Evolutionary conservation across 1,140 invertebrate species (phyloP).

Genomic region (Drosophila athabasca): DNA sequence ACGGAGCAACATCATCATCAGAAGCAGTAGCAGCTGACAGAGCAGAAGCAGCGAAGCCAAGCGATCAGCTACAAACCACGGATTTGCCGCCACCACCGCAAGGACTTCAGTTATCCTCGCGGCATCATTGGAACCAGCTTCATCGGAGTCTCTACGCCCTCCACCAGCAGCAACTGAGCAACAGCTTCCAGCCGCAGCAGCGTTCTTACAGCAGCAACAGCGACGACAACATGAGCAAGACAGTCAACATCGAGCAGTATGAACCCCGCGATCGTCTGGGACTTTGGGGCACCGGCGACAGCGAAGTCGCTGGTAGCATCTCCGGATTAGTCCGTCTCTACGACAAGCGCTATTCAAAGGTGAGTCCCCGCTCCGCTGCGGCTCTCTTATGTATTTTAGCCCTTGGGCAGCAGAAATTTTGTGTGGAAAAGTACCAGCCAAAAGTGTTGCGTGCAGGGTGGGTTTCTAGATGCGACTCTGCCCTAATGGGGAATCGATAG

Average conservation of each 20-base stretch:
- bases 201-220: constrained; percentile 44
- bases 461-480: constrained; percentile 22
- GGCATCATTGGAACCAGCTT: constrained; percentile 63
- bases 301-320: constrained; percentile 64
- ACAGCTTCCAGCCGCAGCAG: constrained; percentile 10
- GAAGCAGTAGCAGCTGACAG: constrained; percentile 14
- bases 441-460: constrained; percentile 41
- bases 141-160: constrained; percentile 61
- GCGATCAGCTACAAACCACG: neutral
- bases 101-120: constrained; percentile 60
- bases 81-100: constrained; percentile 36
- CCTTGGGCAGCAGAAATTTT: too few relatives aligned
- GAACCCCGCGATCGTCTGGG: constrained; percentile 69
- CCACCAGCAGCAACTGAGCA: constrained; percentile 38
- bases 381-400: too few relatives aligned
- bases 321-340: constrained; percentile 67
- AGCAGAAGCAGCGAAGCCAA: constrained; percentile 9
- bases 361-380: constrained; percentile 39
- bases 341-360: constrained; percentile 76
- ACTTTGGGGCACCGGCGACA: constrained; percentile 68
- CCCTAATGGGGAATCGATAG: neutral
- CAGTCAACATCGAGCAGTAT: constrained; percentile 24
- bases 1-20: constrained; percentile 45
- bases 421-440: constrained; percentile 67
- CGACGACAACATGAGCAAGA: constrained; percentile 37